Evolutionary conservation across 2,797 vertebrate genomes (phyloP), one percentile per base, ranked within the genome.

Genomic region (Limosa lapponica): DNA sequence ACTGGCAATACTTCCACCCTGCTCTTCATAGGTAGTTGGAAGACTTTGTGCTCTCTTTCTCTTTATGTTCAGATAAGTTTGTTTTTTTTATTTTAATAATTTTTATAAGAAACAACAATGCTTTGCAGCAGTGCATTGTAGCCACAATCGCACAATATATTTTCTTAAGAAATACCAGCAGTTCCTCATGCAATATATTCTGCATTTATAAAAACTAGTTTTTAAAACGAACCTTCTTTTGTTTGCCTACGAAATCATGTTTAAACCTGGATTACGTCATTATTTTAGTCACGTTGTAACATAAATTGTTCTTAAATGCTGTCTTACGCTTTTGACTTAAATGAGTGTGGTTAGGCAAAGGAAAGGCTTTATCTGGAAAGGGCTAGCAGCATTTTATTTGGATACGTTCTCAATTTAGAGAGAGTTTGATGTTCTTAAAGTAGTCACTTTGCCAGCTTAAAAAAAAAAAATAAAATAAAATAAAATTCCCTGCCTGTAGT

Each of bases 131-230:
- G 98, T 99, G 99, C 98, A 98, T 98, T 99, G 98, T 99, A 99
- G 99, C 99, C 99, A 99, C 98, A 99, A 98, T 99, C 98, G 99
- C 99, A 99, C 99, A 99, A 99, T 99, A 99, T 99, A 99, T 99
- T 99, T 99, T 99, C 99, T 99, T 99, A 99, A 99, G 98, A 97
- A 96, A 99, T 99, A 99, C 99, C 99, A 99, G 99, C 99, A 99
- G 98, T 99, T 98, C 98, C 96, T 99, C 99, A 98, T 98, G 98
- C 98, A 98, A 98, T 98, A 99, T 99, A 99, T 99, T 98, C 98
- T 98, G 98, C 98, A 97, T 99, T 99, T 99, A 99, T 99, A 99
- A 98, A 95, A 98, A 98, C 96, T 99, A 99, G 98, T 99, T 99
- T 99, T 98, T 99, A 99, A 98, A 88, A 98, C 97, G 98, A 98